Base-by-base conservation (phyloP, 2,797 vertebrate genomes). In the Luscinia megarhynchos region DNA sequence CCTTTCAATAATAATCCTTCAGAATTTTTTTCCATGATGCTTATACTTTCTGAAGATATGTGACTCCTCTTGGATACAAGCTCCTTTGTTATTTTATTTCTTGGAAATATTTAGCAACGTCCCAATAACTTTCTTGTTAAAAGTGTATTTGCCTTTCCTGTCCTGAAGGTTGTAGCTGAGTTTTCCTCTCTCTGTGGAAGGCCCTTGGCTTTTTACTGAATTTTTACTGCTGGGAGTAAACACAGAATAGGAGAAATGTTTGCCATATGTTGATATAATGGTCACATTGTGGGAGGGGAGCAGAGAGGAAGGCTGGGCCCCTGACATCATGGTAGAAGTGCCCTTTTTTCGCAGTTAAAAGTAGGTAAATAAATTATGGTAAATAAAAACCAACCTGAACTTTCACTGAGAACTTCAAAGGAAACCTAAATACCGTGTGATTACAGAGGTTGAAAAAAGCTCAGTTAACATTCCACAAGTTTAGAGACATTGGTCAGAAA, bases 221-320 rank as follows among this genome's bases (percentile, higher is more conserved):
- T 94, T 97, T 97, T 96, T 96, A 97, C 94, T 97, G 90, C 94
- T 93, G 91, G 93, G 87, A 96, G 82, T 94, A 96, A 96, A 94
- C 95, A 94, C 75, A 90, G 94, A 94, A 82, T 54, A 93, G 76
- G 64, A 93, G 93, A 97, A 96, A 93, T 96, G 96, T 94, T 96
- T 97, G 74, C 91, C 92, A 96, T 94, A 94, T 95, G 96, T 95
- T 95, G 93, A 97, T 94, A 97, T 97, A 97, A 97, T 93, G 91
- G 94, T 95, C 91, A 96, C 94, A 90, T 95, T 96, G 94, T 95
- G 95, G 94, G 81, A 96, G 91, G 87, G 84, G 70, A 95, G 88
- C 70, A 53, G 84, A 90, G 84, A 93, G 89, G 67, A 93, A 96
- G 92, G 88, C 77, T 93, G 92, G 85, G 88, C 66, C 64, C 87